Percentiles rank a stretch among this genome's conserved stretches.
Evolutionary conservation across 2,113 vertebrate species (phyloP).

Genomic region (Pipra filicauda): DNA sequence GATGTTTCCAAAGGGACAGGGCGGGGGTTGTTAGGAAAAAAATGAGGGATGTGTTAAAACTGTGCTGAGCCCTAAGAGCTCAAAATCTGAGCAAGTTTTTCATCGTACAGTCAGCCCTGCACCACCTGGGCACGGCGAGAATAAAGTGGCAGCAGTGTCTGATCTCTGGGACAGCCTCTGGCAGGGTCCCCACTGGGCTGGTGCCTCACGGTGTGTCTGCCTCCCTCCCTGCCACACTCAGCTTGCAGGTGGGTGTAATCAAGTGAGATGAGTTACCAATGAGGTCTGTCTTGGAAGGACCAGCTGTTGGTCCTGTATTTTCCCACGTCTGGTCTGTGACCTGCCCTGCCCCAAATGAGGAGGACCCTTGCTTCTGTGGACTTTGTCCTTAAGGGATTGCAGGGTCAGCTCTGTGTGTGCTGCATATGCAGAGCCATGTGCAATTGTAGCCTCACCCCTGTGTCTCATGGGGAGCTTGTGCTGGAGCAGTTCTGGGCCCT

Average conservation of each 20-base stretch:
- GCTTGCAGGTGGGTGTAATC: not conserved
- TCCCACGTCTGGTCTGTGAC: not conserved
- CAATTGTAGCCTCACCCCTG: not conserved
- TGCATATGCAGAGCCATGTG: not conserved
- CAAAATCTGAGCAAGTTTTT: not conserved
- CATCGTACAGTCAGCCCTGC: not conserved
- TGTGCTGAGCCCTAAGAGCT: not conserved
- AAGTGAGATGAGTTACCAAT: not conserved
- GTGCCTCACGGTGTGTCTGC: rapidly evolving
- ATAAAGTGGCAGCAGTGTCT: not conserved
- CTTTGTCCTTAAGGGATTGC: not conserved
- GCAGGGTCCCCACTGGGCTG: not conserved
- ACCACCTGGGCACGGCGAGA: rapidly evolving
- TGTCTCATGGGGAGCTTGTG: not conserved
- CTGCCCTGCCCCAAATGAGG: not conserved
- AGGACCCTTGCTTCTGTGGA: not conserved
- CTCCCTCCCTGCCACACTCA: not conserved
- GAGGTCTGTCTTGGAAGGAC: not conserved
- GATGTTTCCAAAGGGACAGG: not conserved
- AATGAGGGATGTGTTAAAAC: not conserved
- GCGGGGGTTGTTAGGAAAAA: not conserved
- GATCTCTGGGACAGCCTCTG: not conserved
- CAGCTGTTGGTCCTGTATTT: not conserved
- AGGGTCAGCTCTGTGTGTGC: not conserved
- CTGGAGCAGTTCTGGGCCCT: not conserved